phyloP scores from a whole-genome alignment of 2,888 invertebrate species.

The Pterostichus niger region DNA sequence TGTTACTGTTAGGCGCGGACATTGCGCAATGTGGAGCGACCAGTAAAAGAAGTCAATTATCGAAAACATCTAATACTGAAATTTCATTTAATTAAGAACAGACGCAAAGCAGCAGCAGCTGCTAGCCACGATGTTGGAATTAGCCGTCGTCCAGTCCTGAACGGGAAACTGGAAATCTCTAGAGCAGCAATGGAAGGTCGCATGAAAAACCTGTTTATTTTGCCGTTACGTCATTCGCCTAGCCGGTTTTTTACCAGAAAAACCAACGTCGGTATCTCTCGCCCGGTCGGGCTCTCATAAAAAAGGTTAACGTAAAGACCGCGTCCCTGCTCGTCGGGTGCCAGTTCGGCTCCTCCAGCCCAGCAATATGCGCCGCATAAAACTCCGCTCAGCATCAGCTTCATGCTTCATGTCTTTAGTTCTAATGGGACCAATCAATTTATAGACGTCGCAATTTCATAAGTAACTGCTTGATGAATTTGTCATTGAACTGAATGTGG shows the following conservation, averaged over 20 bases:
- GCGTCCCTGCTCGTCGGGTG: neutral
- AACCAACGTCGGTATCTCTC: constrained; percentile 29
- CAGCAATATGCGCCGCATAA: neutral
- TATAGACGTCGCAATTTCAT: constrained; percentile 4
- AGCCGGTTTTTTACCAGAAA: constrained; percentile 30
- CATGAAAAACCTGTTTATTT: constrained; percentile 55
- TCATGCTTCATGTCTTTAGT: neutral
- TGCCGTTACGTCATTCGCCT: constrained; percentile 50
- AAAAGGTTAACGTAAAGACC: constrained; percentile 49
- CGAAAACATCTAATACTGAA: constrained; percentile 48
- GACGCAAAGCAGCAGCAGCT: neutral
- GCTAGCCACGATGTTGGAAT: constrained; percentile 10
- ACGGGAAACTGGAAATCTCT: constrained; percentile 6
- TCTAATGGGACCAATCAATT: constrained; percentile 36
- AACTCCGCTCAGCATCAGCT: neutral
- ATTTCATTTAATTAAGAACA: constrained; percentile 39
- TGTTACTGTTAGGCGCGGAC: neutral
- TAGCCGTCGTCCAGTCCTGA: constrained; percentile 36
- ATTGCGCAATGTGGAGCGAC: neutral
- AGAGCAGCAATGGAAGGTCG: constrained; percentile 22
- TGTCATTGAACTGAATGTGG: neutral
- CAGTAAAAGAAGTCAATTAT: constrained; percentile 55
- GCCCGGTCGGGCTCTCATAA: constrained; percentile 33
- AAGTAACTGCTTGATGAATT: constrained; percentile 25
- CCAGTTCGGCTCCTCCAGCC: neutral